Percentiles rank a stretch among this genome's conserved stretches.
phyloP scores from a whole-genome alignment of 2,888 invertebrate species.

The Xylophagus ater region DNA sequence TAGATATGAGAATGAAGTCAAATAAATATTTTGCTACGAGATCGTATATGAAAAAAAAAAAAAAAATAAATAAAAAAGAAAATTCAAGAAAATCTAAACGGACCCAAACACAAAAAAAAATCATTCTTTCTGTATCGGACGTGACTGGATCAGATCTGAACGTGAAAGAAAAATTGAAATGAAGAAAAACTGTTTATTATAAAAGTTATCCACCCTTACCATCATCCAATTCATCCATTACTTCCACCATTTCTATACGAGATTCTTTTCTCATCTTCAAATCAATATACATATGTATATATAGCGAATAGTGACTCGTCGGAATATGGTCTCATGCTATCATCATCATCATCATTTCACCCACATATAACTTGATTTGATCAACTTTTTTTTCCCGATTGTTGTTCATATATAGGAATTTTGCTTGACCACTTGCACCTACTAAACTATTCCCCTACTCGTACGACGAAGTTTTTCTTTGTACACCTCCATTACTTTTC shows the following conservation, averaged over 20 bases:
- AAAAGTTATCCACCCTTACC: slow-evolving; percentile 11
- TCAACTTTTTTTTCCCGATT: too few species aligned
- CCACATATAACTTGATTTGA: too few species aligned
- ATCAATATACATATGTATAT: neutral
- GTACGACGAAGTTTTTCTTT: slow-evolving; percentile 1
- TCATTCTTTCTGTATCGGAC: slow-evolving; percentile 8
- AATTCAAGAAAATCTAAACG: neutral
- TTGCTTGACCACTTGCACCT: slow-evolving; percentile 7
- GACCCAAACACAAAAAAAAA: neutral
- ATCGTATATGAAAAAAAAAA: too few species aligned
- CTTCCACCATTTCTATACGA: too few species aligned
- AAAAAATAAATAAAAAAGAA: too few species aligned
- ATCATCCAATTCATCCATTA: neutral
- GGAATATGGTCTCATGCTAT: too few species aligned
- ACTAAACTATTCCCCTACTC: too few species aligned
- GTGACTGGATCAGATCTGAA: slow-evolving; percentile 14
- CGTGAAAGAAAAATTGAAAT: slow-evolving; percentile 13
- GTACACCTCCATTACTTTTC: slow-evolving; percentile 5
- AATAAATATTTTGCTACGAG: too few species aligned
- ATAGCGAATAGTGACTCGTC: slow-evolving; percentile 5
- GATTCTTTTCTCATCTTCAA: too few species aligned
- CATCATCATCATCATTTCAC: too few species aligned
- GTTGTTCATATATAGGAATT: too few species aligned
- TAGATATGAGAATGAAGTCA: too few species aligned
- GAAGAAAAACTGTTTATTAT: slow-evolving; percentile 15